These are phyloP conservation scores for Ceyx melanurus DNA, from an alignment of 2,113 vertebrate genomes.

Conservation along the genomic window DNA sequence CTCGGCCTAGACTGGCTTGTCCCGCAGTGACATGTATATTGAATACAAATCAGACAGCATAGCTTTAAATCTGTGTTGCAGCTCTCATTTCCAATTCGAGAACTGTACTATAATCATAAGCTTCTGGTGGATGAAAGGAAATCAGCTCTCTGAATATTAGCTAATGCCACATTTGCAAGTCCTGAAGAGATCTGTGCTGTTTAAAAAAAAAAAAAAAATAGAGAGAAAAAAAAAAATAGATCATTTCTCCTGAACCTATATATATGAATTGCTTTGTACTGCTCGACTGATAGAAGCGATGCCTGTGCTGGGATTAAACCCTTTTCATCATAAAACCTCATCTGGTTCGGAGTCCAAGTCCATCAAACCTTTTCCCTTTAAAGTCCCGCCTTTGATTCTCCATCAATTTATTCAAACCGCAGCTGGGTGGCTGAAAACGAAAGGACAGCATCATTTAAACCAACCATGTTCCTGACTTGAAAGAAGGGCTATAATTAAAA, in stretches of 20 bases:
- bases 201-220: constrained; percentile 74
- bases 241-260: constrained; percentile 88
- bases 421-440: constrained; percentile 93
- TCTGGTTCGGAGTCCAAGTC: constrained; percentile 97
- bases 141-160: constrained; percentile 93
- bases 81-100: constrained; percentile 93
- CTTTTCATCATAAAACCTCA: constrained; percentile 99
- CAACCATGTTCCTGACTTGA: constrained; percentile 88
- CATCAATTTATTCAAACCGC: constrained; percentile 95
- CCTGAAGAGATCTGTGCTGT: constrained; percentile 88
- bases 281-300: constrained; percentile 90
- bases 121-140: constrained; percentile 91
- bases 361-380: constrained; percentile 97
- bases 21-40: constrained; percentile 90
- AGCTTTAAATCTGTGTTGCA: constrained; percentile 82
- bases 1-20: constrained; percentile 81
- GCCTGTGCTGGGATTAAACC: constrained; percentile 95
- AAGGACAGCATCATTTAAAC: constrained; percentile 89
- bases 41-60: constrained; percentile 93
- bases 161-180: constrained; percentile 99
- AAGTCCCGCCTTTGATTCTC: constrained; percentile 95
- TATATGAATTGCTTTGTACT: constrained; percentile 93
- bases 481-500: constrained; percentile 94
- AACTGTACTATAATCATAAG: constrained; percentile 91
- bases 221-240: constrained; percentile 74